phyloP scores from a whole-genome alignment of 2,113 vertebrate species.

The Pogona vitticeps region DNA sequence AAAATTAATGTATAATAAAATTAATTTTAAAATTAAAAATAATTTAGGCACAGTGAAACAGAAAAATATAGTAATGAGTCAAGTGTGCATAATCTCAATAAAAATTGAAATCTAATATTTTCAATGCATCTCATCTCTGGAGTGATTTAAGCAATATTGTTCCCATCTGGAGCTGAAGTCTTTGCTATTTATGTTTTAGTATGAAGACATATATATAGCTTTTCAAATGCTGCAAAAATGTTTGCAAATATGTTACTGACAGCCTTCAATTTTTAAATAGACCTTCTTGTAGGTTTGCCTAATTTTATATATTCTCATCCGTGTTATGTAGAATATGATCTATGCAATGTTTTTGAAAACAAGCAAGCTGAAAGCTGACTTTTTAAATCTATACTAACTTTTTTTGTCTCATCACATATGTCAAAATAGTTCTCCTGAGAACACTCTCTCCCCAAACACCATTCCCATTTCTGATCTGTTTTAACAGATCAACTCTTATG shows the following conservation, averaged over 20 bases:
- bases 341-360: not conserved
- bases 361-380: not conserved
- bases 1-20: no score
- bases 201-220: not conserved
- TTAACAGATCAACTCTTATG: not conserved
- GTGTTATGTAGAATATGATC: not conserved
- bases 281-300: not conserved
- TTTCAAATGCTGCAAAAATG: not conserved
- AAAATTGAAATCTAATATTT: not conserved
- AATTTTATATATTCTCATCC: not conserved
- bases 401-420: not conserved
- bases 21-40: no score
- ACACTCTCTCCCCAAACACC: not conserved
- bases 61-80: not conserved
- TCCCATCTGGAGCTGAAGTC: not conserved
- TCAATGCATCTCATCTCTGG: not conserved
- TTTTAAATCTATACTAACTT: conserved; percentile 3
- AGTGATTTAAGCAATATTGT: not conserved
- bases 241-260: not conserved
- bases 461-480: conserved; percentile 10
- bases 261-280: not conserved
- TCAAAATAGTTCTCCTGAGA: not conserved
- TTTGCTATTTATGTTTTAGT: no score
- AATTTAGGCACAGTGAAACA: not conserved
- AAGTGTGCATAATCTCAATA: not conserved